phyloP scores from a whole-genome alignment of 2,888 invertebrate genomes.

The Protophormia terraenovae region DNA sequence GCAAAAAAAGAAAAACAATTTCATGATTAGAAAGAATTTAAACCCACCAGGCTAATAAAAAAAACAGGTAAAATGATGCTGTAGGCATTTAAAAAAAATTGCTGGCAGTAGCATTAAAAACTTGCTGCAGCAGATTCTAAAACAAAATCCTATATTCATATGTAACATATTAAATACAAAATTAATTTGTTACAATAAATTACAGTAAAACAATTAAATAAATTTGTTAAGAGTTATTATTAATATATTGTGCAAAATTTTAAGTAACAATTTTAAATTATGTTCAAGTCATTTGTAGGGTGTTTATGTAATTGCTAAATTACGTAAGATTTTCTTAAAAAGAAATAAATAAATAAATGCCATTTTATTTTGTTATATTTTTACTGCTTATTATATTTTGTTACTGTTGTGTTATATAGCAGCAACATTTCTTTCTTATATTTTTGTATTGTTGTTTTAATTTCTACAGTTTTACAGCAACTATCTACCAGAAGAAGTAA shows the following conservation, averaged over 20 bases:
- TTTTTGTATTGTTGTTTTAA: neutral
- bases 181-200: neutral
- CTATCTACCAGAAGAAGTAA: neutral
- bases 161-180: neutral
- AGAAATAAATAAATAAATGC: too few species aligned
- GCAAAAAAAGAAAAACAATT: constrained; percentile 2
- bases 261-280: too few species aligned
- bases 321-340: too few species aligned
- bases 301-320: too few species aligned
- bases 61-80: constrained; percentile 22
- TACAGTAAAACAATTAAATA: neutral
- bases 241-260: too few species aligned
- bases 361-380: too few species aligned
- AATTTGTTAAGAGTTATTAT: too few species aligned
- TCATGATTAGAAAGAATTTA: constrained; percentile 28
- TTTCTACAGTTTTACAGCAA: neutral
- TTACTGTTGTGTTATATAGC: too few species aligned
- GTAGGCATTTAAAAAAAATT: neutral
- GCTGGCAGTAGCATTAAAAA: constrained; percentile 26
- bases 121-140: neutral
- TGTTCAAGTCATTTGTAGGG: too few species aligned
- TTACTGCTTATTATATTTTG: too few species aligned
- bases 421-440: too few species aligned
- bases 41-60: constrained; percentile 23
- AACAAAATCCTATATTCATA: neutral